Evolutionary conservation across 2,113 vertebrate genomes (phyloP).

Genomic region (Thomomys bottae): DNA sequence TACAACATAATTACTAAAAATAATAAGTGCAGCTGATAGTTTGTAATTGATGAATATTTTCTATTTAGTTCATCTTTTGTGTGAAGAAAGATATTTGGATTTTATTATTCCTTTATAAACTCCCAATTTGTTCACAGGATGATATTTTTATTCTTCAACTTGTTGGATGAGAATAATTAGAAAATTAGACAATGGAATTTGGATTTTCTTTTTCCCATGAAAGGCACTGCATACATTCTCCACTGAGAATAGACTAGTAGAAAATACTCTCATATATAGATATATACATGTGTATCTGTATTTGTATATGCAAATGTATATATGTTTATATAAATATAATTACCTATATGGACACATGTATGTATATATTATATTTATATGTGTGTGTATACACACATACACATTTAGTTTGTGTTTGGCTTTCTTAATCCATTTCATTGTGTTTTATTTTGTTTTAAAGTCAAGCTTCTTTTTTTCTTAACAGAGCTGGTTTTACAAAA

Average conservation of each 20-base stretch:
- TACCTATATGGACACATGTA: too few species aligned
- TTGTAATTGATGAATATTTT: conserved; percentile 34
- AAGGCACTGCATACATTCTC: accelerated
- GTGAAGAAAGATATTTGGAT: background rate
- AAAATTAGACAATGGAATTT: background rate
- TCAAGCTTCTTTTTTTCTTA: background rate
- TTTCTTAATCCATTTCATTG: background rate
- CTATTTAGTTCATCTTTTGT: background rate
- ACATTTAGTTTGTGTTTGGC: too few species aligned
- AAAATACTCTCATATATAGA: background rate
- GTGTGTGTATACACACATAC: too few species aligned
- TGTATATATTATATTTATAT: too few species aligned
- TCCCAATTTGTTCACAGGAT: background rate
- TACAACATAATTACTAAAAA: background rate
- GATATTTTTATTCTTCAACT: background rate
- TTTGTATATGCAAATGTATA: too few species aligned
- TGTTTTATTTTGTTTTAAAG: background rate
- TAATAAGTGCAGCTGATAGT: background rate
- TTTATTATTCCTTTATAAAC: background rate
- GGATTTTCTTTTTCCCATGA: background rate
- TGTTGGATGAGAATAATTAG: background rate
- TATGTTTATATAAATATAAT: too few species aligned
- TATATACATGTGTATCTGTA: too few species aligned
- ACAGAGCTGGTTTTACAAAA: background rate
- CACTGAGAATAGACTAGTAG: background rate